phyloP scores from a whole-genome alignment of 2,113 vertebrate species.

The Campylomormyrus numenius region DNA sequence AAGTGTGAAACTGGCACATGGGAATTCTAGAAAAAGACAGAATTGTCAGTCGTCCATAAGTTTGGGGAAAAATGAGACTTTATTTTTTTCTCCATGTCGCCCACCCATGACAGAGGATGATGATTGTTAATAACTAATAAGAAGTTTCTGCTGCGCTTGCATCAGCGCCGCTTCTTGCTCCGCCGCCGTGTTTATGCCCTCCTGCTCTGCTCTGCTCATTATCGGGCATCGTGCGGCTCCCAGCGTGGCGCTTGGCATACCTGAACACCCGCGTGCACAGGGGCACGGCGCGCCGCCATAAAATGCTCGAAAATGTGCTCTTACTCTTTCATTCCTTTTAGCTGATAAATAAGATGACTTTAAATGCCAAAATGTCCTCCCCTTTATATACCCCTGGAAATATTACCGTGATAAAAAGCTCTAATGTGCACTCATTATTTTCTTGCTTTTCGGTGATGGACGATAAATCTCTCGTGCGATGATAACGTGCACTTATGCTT shows the following conservation, averaged over 20 bases:
- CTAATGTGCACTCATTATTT: background rate
- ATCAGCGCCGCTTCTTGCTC: background rate
- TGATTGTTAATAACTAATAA: background rate
- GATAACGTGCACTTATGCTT: background rate
- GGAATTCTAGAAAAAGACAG: background rate
- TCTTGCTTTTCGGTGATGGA: background rate
- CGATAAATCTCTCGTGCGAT: background rate
- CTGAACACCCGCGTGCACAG: background rate
- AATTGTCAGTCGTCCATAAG: background rate
- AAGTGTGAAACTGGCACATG: background rate
- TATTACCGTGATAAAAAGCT: background rate
- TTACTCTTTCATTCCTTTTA: background rate
- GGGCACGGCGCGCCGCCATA: background rate
- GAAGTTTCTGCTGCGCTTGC: background rate
- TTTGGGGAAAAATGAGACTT: background rate
- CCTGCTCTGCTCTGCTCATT: background rate
- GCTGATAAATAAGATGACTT: constrained; percentile 4
- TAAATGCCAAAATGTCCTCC: background rate
- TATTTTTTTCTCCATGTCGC: background rate
- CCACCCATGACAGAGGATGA: background rate
- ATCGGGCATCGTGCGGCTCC: background rate
- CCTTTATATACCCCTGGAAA: background rate
- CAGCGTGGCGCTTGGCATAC: background rate
- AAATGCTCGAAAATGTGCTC: background rate
- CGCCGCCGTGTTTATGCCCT: background rate